These are phyloP conservation scores for Chloroceryle aenea DNA, from an alignment of 2,113 vertebrate genomes.

Conservation along the genomic window DNA sequence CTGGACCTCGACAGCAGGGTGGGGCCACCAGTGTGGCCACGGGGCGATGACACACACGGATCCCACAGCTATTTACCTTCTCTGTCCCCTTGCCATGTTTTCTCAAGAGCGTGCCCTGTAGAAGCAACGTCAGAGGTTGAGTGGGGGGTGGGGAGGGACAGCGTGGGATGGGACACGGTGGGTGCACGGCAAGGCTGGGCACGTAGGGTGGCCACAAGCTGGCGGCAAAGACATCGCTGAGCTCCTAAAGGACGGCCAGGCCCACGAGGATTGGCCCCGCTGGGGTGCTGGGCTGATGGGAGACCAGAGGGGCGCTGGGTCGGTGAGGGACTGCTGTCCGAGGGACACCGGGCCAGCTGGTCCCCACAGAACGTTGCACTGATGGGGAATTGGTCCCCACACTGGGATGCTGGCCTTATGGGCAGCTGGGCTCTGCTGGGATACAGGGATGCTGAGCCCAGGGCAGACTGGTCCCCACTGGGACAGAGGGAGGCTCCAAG, in stretches of 20 bases:
- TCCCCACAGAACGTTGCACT: background rate
- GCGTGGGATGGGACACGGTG: background rate
- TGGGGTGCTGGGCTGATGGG: background rate
- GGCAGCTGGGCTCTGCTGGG: background rate
- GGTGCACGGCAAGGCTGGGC: background rate
- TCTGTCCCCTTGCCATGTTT: constrained; percentile 86
- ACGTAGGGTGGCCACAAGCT: background rate
- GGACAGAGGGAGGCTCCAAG: background rate
- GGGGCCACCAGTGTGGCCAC: background rate
- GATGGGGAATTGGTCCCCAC: background rate
- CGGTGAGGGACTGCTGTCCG: background rate
- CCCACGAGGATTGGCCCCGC: background rate
- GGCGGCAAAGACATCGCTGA: background rate
- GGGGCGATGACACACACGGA: constrained; percentile 33
- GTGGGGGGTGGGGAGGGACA: background rate
- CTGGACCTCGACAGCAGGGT: background rate
- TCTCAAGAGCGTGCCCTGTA: constrained; percentile 86
- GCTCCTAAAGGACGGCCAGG: background rate
- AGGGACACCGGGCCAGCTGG: background rate
- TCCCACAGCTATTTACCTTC: constrained; percentile 79
- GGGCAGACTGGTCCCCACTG: background rate
- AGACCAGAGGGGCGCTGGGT: background rate
- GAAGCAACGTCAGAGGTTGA: constrained; percentile 81
- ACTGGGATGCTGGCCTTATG: background rate
- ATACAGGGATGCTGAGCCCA: background rate